Conservation (phyloP, 2,888 invertebrate species). For the Limnephilus rhombicus region DNA sequence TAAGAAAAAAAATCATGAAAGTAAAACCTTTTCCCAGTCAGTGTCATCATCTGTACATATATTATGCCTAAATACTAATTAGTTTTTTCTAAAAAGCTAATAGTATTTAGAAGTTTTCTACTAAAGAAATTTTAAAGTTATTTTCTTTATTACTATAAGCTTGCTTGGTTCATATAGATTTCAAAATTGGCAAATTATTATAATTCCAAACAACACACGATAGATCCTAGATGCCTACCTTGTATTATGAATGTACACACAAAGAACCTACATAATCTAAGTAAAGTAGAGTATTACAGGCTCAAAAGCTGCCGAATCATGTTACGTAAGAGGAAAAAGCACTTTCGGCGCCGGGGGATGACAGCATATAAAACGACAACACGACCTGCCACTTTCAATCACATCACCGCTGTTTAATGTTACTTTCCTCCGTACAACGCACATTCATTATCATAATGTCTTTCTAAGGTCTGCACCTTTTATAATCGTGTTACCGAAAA, state of each 20-base stretch:
- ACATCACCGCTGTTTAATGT: constrained; percentile 25
- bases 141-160: no score
- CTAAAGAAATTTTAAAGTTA: no score
- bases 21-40: no score
- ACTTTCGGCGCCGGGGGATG: constrained; percentile 40
- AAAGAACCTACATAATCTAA: constrained; percentile 1
- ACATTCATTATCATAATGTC: constrained; percentile 29
- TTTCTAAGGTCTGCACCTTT: constrained; percentile 8
- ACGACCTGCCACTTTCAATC: constrained; percentile 48
- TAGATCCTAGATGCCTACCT: background rate
- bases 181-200: background rate
- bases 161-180: no score
- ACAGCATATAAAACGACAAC: constrained; percentile 46
- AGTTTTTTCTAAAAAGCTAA: no score
- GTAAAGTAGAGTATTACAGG: background rate
- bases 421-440: constrained; percentile 17
- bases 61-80: no score
- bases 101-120: no score
- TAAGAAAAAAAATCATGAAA: no score
- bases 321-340: constrained; percentile 49
- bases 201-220: background rate
- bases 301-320: constrained; percentile 44
- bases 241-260: background rate
- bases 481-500: constrained; percentile 24
- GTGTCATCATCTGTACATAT: no score